Evolutionary conservation across 1,140 invertebrate genomes (phyloP).

Genomic region (Trypoxylus dichotomus): DNA sequence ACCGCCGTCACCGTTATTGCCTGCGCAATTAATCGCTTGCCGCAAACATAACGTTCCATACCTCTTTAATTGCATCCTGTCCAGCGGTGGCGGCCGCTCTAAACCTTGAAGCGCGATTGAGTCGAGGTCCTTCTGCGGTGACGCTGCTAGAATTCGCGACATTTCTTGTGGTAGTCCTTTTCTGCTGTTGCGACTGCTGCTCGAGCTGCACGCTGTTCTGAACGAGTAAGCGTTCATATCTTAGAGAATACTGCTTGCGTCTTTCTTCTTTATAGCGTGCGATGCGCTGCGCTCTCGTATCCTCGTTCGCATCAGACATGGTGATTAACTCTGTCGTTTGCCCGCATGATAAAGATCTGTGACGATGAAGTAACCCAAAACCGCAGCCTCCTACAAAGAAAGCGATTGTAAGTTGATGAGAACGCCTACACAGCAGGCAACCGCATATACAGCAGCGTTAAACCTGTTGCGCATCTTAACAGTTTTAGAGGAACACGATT

Average conservation of each 20-base stretch:
- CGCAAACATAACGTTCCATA: background rate
- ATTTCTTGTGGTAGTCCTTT: slow-evolving; percentile 27
- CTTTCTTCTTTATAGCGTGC: slow-evolving; percentile 69
- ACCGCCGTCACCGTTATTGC: background rate
- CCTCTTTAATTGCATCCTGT: slow-evolving; percentile 35
- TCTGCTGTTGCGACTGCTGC: background rate
- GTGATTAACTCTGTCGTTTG: background rate
- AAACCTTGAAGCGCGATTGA: slow-evolving; percentile 70
- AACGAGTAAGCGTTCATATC: slow-evolving; percentile 38
- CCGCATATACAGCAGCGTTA: background rate
- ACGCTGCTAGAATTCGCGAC: slow-evolving; percentile 47
- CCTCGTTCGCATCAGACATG: slow-evolving; percentile 36
- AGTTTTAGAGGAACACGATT: no score
- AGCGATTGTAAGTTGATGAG: background rate
- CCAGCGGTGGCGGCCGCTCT: slow-evolving; percentile 62
- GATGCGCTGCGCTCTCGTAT: slow-evolving; percentile 60
- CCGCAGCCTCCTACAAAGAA: background rate
- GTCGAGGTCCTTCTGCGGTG: slow-evolving; percentile 58
- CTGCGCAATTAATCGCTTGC: background rate
- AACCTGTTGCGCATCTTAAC: background rate
- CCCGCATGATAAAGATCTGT: slow-evolving; percentile 23
- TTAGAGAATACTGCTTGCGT: slow-evolving; percentile 59
- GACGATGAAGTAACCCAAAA: slow-evolving; percentile 9
- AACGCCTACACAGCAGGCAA: background rate
- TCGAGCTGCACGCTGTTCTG: slow-evolving; percentile 42